These are phyloP conservation scores for Phaethornis superciliosus DNA, from an alignment of 2,113 vertebrate species.

Conservation along the genomic window DNA sequence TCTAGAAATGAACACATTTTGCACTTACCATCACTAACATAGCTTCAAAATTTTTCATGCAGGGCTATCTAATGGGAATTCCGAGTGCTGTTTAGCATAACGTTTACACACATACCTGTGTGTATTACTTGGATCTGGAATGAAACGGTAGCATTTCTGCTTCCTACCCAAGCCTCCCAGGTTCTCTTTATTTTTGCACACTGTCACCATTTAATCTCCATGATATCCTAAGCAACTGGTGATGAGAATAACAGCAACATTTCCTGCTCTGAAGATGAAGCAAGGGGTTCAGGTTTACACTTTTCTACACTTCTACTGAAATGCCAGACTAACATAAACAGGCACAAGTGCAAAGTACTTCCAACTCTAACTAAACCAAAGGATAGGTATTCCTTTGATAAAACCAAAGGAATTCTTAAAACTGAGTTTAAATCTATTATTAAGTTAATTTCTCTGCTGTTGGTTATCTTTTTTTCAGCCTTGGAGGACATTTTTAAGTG, in stretches of 20 bases:
- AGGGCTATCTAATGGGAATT: neutral
- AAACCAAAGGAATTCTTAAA: neutral
- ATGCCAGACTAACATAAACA: neutral
- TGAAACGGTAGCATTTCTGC: neutral
- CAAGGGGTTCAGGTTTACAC: neutral
- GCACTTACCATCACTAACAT: accelerated
- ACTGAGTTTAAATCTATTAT: neutral
- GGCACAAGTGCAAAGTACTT: neutral
- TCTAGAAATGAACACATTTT: neutral
- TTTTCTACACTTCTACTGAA: neutral
- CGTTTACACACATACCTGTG: accelerated
- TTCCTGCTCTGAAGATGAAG: neutral
- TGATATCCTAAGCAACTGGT: neutral
- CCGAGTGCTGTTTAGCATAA: neutral
- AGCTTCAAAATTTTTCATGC: neutral
- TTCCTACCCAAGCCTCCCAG: neutral
- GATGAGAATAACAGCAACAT: neutral
- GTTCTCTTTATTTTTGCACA: neutral
- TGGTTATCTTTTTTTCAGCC: neutral
- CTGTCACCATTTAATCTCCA: neutral
- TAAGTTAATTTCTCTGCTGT: neutral
- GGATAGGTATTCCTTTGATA: neutral
- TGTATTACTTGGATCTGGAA: neutral
- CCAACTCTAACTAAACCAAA: neutral
- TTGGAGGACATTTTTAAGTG: neutral